phyloP scores from a whole-genome alignment of 2,797 vertebrate species.

The Enteromius mattozi region DNA sequence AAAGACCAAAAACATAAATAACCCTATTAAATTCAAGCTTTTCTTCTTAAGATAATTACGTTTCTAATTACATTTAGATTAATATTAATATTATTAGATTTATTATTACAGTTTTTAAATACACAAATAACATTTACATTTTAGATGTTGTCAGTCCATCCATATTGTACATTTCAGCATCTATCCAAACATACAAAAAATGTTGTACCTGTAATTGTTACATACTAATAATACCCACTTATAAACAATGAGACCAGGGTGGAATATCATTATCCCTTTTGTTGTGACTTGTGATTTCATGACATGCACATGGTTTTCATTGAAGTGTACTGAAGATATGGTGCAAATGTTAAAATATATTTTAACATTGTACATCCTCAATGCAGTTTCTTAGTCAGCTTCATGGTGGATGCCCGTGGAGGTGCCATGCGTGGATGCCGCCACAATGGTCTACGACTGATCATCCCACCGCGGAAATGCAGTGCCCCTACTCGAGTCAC shows the following conservation, averaged over 20 bases:
- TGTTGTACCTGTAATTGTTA: neutral
- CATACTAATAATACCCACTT: neutral
- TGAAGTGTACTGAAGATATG: neutral
- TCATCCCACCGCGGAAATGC: slow-evolving; percentile 95
- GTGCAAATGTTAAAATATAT: neutral
- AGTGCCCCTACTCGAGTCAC: slow-evolving; percentile 95
- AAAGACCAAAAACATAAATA: neutral
- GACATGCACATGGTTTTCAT: neutral
- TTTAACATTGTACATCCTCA: neutral
- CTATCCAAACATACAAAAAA: neutral
- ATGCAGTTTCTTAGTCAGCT: slow-evolving; percentile 96
- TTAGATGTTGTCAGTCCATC: neutral
- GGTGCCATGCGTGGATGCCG: slow-evolving; percentile 97
- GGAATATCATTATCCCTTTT: slow-evolving; percentile 4
- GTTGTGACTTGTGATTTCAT: slow-evolving; percentile 5
- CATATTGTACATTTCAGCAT: neutral
- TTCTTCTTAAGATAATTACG: neutral
- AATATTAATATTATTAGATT: neutral
- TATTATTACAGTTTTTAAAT: neutral
- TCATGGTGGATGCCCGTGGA: slow-evolving; percentile 98
- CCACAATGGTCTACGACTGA: slow-evolving; percentile 94
- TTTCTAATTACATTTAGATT: neutral
- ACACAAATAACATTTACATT: neutral
- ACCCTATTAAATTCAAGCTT: too few species aligned
- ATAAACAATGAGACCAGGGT: neutral